These are phyloP conservation scores for Drosophila siamana DNA, from an alignment of 2,888 invertebrate genomes.

Conservation along the genomic window DNA sequence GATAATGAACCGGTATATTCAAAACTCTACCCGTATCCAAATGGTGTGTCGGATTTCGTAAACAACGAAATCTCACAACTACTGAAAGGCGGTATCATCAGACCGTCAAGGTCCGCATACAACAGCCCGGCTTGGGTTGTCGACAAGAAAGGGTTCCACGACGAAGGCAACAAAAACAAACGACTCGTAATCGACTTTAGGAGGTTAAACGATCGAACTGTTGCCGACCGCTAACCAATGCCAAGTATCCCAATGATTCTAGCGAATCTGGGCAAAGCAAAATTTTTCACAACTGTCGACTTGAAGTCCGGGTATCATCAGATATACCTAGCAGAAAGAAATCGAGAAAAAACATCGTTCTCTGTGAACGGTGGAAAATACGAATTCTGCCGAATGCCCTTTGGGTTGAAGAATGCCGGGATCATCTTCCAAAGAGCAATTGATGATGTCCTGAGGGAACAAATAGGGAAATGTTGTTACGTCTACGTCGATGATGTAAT, in stretches of 20 bases:
- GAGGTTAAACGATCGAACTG: not conserved
- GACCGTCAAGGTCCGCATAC: not conserved
- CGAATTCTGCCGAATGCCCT: not conserved
- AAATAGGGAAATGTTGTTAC: not conserved
- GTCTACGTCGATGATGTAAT: conserved; percentile 1
- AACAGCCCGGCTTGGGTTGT: not conserved
- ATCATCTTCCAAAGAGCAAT: conserved; percentile 7
- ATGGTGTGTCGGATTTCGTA: not conserved
- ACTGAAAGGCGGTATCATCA: not conserved
- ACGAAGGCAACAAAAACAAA: not conserved
- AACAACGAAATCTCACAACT: not conserved
- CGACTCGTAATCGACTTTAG: not conserved
- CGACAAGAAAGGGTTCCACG: not conserved
- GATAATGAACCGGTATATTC: not conserved
- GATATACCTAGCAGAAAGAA: not conserved
- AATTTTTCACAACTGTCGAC: not conserved
- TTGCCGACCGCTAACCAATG: not conserved
- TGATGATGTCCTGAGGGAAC: not conserved
- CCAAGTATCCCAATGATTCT: not conserved
- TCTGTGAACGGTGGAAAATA: not conserved
- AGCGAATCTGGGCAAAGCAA: not conserved
- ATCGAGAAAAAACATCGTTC: not conserved
- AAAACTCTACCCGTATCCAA: not conserved
- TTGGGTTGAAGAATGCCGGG: not conserved
- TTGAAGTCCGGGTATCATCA: not conserved